These are phyloP conservation scores for Oscheius myriophilus DNA, from an alignment of 2,888 invertebrate genomes.

Conservation along the genomic window DNA sequence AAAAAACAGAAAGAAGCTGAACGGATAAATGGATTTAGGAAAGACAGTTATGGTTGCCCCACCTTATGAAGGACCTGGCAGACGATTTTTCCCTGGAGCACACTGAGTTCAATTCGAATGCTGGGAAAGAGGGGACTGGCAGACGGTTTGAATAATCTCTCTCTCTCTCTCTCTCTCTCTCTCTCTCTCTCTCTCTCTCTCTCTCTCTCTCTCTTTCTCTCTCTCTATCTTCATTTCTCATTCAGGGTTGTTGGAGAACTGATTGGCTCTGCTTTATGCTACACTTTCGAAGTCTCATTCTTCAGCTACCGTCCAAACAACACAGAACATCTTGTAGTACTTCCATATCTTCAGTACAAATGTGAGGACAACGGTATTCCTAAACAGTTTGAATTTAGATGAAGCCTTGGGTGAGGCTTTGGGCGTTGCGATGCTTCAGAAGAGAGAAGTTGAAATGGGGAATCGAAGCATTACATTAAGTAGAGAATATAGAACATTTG, in stretches of 20 bases:
- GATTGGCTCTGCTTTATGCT: constrained; percentile 54
- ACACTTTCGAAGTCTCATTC: constrained; percentile 64
- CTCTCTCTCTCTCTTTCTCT: no score
- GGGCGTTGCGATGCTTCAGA: constrained; percentile 6
- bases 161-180: background rate
- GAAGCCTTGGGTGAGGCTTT: constrained; percentile 46
- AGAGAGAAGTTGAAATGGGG: constrained; percentile 11
- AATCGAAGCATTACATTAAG: constrained; percentile 1
- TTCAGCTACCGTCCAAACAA: constrained; percentile 60
- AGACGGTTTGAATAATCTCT: constrained; percentile 73
- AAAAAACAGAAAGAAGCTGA: no score
- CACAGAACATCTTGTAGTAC: constrained; percentile 39
- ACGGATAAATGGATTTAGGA: constrained; percentile 27
- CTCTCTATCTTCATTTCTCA: background rate
- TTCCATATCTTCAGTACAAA: constrained; percentile 59
- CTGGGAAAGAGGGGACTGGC: constrained; percentile 85
- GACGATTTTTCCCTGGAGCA: constrained; percentile 87
- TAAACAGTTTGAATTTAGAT: constrained; percentile 28
- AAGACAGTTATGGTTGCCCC: constrained; percentile 90
- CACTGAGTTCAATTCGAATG: constrained; percentile 92
- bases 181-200: background rate
- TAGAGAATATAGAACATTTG: constrained; percentile 16
- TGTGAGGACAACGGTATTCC: constrained; percentile 38
- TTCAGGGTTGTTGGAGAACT: constrained; percentile 61
- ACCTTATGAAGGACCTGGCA: constrained; percentile 85